Evolutionary conservation across 2,888 invertebrate genomes (phyloP), one percentile per base, ranked within the genome.

Genomic region (Acleris sparsana): DNA sequence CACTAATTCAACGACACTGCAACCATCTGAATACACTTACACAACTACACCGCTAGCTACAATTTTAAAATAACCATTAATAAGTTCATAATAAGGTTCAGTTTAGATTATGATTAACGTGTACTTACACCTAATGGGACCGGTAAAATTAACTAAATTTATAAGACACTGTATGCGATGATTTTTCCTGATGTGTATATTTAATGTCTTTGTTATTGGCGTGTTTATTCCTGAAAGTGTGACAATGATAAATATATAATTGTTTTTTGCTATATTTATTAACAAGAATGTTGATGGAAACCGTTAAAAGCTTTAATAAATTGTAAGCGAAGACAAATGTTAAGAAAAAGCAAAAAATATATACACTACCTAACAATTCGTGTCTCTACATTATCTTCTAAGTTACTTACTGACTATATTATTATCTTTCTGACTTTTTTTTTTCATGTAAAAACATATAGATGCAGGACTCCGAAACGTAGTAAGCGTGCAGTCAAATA

Each of bases 151-250:
- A 67, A 72, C 73, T 79, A 86, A 81, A 89, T 89, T 89, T 89
- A 89, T 86, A 86, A 78, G 80, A 82, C 83, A 76, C 72, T 78
- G 78, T 83, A 85, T 84, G 86, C 84, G 85, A 87, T 88, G 87
- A 88, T 86, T 86, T 88, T 87, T 83, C 83, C 77, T 81, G 86
- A 88, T 85, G 80, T 76, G 78, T 76, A 74, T 83, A 84, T 84
- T 84, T 88, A 88, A 89, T 88, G 90, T 89, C 89, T 89, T 86
- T 86, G 87, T 90, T 89, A 46, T 74, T 81, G 81, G 80, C 80
- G 79, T 78, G 78, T 52, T 39, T 52, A 84, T 80, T 82, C 82
- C 76, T 70, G 70, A 62, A 74, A 70, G 72, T 73, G 76, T 74
- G 49, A 62, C 20, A 62, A 55, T 29, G 17, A 17, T 17, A 51